Evolutionary conservation across 2,113 vertebrate species (phyloP).

Genomic region (Bettongia penicillata): DNA sequence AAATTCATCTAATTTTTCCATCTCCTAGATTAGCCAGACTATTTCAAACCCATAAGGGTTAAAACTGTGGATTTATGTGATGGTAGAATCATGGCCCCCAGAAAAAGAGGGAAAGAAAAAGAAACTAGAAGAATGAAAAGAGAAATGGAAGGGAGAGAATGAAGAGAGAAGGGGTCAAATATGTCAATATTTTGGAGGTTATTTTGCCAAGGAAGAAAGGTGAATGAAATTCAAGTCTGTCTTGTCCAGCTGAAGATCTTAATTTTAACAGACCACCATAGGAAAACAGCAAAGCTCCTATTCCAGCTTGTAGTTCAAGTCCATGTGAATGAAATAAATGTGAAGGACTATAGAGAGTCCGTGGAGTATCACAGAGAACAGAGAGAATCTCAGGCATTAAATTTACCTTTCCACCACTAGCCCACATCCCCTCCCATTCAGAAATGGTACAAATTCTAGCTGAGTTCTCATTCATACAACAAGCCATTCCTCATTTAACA

Average conservation of each 20-base stretch:
- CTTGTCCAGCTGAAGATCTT: background rate
- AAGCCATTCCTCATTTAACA: slow-evolving; percentile 9
- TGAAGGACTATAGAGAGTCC: background rate
- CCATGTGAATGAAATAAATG: background rate
- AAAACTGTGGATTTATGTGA: background rate
- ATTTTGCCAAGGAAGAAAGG: background rate
- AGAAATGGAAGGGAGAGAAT: background rate
- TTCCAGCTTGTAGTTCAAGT: background rate
- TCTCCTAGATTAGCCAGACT: background rate
- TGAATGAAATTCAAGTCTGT: background rate
- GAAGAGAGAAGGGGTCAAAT: background rate
- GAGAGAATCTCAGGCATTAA: background rate
- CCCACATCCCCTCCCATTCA: background rate
- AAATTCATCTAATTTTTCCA: background rate
- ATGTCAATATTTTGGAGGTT: background rate
- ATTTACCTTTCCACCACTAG: background rate
- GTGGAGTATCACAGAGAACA: background rate
- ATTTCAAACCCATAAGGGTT: background rate
- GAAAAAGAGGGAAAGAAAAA: background rate
- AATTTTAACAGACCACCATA: background rate
- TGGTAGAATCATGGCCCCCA: background rate
- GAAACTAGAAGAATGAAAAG: background rate
- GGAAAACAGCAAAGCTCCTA: background rate
- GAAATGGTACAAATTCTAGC: background rate
- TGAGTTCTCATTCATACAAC: slow-evolving; percentile 9